phyloP scores from a whole-genome alignment of 2,888 invertebrate species.

The Cremastobaeus sp. region DNA sequence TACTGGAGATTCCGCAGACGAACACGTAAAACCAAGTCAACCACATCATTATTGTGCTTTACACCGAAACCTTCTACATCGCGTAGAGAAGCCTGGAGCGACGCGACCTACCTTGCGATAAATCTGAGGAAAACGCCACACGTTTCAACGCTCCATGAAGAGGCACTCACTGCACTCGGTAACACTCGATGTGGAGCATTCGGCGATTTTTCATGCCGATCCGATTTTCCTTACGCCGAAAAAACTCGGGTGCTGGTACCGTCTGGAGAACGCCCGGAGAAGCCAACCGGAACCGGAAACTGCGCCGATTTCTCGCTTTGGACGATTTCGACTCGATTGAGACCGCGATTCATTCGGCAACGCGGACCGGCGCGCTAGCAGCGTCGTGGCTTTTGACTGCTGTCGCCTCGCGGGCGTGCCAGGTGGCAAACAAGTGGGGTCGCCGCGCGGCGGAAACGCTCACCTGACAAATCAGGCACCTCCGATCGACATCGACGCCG shows the following conservation, averaged over 20 bases:
- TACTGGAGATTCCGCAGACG: too few relatives aligned
- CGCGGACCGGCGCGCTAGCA: conserved; percentile 55
- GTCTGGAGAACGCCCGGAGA: neutral
- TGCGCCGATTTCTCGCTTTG: too few relatives aligned
- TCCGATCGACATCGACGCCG: conserved; percentile 26
- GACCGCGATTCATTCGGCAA: conserved; percentile 5
- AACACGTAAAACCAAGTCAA: too few relatives aligned
- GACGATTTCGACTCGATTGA: too few relatives aligned
- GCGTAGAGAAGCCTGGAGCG: neutral
- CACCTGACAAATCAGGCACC: conserved; percentile 43
- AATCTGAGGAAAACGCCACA: conserved; percentile 32
- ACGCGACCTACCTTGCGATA: conserved; percentile 35
- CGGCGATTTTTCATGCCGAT: conserved; percentile 44
- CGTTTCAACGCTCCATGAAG: conserved; percentile 43
- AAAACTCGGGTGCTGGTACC: neutral
- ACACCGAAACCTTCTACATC: too few relatives aligned
- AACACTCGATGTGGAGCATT: conserved; percentile 28
- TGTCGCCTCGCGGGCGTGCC: conserved; percentile 36
- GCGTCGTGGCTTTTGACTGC: conserved; percentile 48
- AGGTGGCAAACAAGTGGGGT: conserved; percentile 40
- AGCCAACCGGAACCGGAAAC: neutral
- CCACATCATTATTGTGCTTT: too few relatives aligned
- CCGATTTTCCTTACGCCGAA: conserved; percentile 9
- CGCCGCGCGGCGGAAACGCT: conserved; percentile 15
- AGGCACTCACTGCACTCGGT: conserved; percentile 55